Conservation (phyloP, 2,113 vertebrate species). For the Sinocyclocheilus anshuiensis region DNA sequence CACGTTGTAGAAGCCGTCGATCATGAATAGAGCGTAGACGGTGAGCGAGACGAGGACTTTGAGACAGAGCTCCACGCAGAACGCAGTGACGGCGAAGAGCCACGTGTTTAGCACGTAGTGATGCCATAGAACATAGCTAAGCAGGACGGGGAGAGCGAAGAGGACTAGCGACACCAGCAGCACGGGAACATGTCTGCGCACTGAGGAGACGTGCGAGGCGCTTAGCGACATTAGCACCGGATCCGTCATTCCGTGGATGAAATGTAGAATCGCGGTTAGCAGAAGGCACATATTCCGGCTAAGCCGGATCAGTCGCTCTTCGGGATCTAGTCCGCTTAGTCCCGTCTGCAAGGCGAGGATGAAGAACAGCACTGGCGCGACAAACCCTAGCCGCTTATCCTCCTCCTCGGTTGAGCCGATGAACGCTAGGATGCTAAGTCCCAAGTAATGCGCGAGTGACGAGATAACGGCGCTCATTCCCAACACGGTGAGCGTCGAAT, state of each 20-base stretch:
- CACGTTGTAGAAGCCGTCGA: constrained; percentile 90
- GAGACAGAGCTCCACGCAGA: constrained; percentile 97
- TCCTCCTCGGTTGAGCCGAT: constrained; percentile 98
- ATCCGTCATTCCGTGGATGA: constrained; percentile 98
- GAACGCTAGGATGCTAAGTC: constrained; percentile 93
- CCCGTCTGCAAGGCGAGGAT: constrained; percentile 97
- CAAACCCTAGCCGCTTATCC: constrained; percentile 94
- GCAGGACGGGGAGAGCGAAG: constrained; percentile 86
- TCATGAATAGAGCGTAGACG: constrained; percentile 95
- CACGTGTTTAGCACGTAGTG: constrained; percentile 93
- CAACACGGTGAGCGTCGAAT: constrained; percentile 91
- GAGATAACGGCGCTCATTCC: constrained; percentile 99
- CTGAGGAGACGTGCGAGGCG: constrained; percentile 91
- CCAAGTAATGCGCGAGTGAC: constrained; percentile 91
- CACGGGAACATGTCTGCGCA: constrained; percentile 92
- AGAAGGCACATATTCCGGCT: constrained; percentile 98
- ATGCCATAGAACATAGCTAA: constrained; percentile 90
- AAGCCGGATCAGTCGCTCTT: constrained; percentile 91
- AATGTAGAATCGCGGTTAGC: constrained; percentile 95
- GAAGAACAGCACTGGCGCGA: constrained; percentile 93
- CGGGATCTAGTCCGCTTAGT: constrained; percentile 90
- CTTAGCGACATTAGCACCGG: constrained; percentile 97
- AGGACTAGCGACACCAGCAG: constrained; percentile 90
- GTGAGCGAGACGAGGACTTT: constrained; percentile 97
- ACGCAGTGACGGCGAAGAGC: constrained; percentile 96